Evolutionary conservation across 2,888 invertebrate genomes (phyloP).

Genomic region (Beris morrisii): DNA sequence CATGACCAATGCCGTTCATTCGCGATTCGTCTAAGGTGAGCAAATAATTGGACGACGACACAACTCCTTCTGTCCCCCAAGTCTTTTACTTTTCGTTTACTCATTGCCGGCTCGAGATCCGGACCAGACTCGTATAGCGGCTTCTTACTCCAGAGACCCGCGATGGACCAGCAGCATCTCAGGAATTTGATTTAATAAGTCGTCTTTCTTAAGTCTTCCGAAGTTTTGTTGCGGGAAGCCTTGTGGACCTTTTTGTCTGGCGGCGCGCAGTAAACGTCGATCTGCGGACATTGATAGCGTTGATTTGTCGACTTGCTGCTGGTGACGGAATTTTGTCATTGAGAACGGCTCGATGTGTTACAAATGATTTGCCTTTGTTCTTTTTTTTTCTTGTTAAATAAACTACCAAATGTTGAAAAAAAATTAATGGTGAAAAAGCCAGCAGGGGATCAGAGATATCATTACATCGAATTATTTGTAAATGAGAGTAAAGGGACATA

Average conservation of each 20-base stretch:
- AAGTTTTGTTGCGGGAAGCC: slow-evolving; percentile 35
- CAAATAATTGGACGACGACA: slow-evolving; percentile 37
- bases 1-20: slow-evolving; percentile 1
- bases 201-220: slow-evolving; percentile 22
- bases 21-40: slow-evolving; percentile 37
- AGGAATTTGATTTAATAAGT: slow-evolving; percentile 40
- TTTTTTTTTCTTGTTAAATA: no score
- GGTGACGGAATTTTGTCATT: slow-evolving; percentile 26
- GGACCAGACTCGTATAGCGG: no score
- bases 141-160: neutral
- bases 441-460: no score
- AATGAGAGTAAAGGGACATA: no score
- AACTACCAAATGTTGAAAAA: no score
- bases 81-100: slow-evolving; percentile 30
- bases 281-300: slow-evolving; percentile 25
- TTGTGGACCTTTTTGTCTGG: slow-evolving; percentile 18
- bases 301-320: slow-evolving; percentile 26
- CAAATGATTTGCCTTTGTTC: no score
- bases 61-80: slow-evolving; percentile 34
- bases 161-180: slow-evolving; percentile 32
- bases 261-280: slow-evolving; percentile 8
- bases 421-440: no score
- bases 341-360: neutral
- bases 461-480: no score
- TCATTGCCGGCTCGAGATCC: slow-evolving; percentile 36